Evolutionary conservation across 2,113 vertebrate species (phyloP).

Genomic region (Gasterosteus aculeatus): DNA sequence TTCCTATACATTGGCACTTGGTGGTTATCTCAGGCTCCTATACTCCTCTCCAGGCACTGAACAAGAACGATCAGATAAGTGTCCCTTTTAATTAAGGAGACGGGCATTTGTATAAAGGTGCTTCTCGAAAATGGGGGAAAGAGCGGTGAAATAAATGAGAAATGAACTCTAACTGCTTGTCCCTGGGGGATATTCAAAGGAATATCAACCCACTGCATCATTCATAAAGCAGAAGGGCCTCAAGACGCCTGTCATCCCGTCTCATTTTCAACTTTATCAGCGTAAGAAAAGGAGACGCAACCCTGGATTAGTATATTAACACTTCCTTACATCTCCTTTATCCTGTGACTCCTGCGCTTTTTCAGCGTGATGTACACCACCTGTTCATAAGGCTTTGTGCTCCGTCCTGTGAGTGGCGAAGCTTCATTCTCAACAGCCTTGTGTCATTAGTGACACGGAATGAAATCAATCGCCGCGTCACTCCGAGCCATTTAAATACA

Average conservation of each 20-base stretch:
- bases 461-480: background rate
- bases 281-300: constrained; percentile 5
- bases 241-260: constrained; percentile 6
- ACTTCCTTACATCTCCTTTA: background rate
- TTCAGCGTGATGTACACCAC: background rate
- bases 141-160: constrained; percentile 15
- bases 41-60: constrained; percentile 21
- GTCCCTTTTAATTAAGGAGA: constrained; percentile 49
- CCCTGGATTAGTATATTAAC: background rate
- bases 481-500: too few relatives aligned
- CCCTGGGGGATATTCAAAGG: constrained; percentile 31
- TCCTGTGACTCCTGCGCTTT: background rate
- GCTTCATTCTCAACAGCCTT: background rate
- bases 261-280: constrained; percentile 20
- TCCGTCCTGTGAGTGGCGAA: background rate
- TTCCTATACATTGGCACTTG: constrained; percentile 30
- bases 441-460: background rate
- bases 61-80: constrained; percentile 55
- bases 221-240: constrained; percentile 26
- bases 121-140: constrained; percentile 27
- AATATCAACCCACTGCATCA: constrained; percentile 32
- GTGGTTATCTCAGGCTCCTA: constrained; percentile 23
- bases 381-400: background rate
- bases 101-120: constrained; percentile 11
- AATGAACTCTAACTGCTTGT: constrained; percentile 21